A percentile compares a stretch with the other conserved stretches of the same genome.
phyloP scores from a whole-genome alignment of 2,797 vertebrate genomes.

The Platyrinchus mystaceus region DNA sequence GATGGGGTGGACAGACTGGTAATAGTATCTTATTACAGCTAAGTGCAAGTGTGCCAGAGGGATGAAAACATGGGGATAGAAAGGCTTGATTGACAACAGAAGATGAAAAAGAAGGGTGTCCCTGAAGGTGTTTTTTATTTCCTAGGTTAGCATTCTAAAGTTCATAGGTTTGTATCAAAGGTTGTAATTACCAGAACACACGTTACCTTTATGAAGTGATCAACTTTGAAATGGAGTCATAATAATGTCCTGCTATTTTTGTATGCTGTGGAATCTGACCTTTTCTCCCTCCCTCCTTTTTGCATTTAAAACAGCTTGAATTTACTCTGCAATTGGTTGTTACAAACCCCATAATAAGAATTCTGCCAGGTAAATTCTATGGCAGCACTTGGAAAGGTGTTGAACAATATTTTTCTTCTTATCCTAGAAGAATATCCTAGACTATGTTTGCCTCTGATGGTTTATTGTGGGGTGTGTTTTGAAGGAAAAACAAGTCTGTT shows the following conservation, averaged over 20 bases:
- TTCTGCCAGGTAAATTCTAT: background rate
- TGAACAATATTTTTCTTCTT: background rate
- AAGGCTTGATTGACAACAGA: background rate
- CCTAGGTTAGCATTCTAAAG: background rate
- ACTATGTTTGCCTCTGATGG: background rate
- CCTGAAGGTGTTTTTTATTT: conserved; percentile 2
- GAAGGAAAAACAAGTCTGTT: background rate
- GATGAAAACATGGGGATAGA: background rate
- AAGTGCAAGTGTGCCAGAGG: background rate
- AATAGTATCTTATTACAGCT: background rate
- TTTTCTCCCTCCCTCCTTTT: conserved; percentile 2
- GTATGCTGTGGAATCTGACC: background rate
- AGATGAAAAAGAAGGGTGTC: background rate
- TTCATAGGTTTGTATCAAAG: background rate
- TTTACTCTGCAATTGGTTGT: background rate
- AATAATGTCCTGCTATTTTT: conserved; percentile 2
- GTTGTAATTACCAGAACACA: background rate
- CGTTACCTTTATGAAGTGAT: background rate
- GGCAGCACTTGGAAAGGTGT: background rate
- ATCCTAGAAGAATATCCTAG: background rate
- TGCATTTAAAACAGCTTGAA: background rate
- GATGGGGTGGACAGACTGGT: background rate
- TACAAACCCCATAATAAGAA: background rate
- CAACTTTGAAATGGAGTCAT: background rate
- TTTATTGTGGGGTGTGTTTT: background rate